These are phyloP conservation scores for Eristalis tenax DNA, from an alignment of 2,888 invertebrate genomes.

Conservation along the genomic window DNA sequence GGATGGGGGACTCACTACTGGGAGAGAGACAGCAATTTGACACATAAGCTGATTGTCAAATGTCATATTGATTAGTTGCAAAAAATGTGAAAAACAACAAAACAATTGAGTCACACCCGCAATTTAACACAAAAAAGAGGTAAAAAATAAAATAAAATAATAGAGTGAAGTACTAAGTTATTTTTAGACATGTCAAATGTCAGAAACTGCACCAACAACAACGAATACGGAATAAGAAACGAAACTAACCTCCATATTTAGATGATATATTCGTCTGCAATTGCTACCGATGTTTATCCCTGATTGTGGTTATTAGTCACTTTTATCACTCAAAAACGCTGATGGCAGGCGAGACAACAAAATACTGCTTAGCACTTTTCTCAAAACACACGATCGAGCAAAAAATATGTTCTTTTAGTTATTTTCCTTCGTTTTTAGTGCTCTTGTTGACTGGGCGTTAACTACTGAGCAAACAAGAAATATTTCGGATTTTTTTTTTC, in stretches of 20 bases:
- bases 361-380: slow-evolving; percentile 33
- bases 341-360: neutral
- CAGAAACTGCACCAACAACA: slow-evolving; percentile 27
- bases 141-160: neutral
- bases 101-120: slow-evolving; percentile 65
- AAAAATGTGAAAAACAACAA: neutral
- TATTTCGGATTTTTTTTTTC: slow-evolving; percentile 11
- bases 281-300: slow-evolving; percentile 40
- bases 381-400: slow-evolving; percentile 7
- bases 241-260: slow-evolving; percentile 65
- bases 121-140: slow-evolving; percentile 34
- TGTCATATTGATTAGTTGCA: slow-evolving; percentile 66
- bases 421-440: neutral
- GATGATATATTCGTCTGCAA: slow-evolving; percentile 21
- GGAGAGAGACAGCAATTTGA: slow-evolving; percentile 22
- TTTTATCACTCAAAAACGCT: slow-evolving; percentile 34
- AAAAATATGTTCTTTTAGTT: slow-evolving; percentile 20
- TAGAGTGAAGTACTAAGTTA: slow-evolving; percentile 19
- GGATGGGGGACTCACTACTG: slow-evolving; percentile 7
- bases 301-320: slow-evolving; percentile 46
- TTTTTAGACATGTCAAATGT: slow-evolving; percentile 59
- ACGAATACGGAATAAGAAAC: neutral
- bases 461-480: slow-evolving; percentile 34
- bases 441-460: slow-evolving; percentile 54
- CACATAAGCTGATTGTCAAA: slow-evolving; percentile 63